phyloP scores from a whole-genome alignment of 2,888 invertebrate species.

The Acleris sparsana region DNA sequence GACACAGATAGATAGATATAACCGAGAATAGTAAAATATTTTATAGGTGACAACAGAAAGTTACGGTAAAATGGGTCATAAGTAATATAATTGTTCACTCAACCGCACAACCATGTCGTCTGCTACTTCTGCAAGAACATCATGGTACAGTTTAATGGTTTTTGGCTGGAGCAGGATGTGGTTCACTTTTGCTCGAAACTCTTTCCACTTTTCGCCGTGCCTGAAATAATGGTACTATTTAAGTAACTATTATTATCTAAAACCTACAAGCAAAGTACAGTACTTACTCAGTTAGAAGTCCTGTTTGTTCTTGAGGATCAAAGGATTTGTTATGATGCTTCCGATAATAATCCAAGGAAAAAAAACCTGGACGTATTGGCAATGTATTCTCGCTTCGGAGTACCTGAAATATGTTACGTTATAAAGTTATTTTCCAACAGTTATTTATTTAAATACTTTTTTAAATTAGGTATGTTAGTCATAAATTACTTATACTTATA shows the following conservation, averaged over 20 bases:
- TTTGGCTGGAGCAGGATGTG: constrained; percentile 89
- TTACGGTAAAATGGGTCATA: neutral
- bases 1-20: too few relatives aligned
- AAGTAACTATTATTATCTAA: neutral
- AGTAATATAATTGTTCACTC: constrained; percentile 11
- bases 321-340: constrained; percentile 45
- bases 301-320: constrained; percentile 40
- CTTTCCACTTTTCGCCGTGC: constrained; percentile 90
- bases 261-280: neutral
- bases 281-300: constrained; percentile 51
- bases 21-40: neutral
- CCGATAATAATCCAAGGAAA: constrained; percentile 57
- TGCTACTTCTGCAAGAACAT: constrained; percentile 86
- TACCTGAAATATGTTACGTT: constrained; percentile 44
- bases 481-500: too few relatives aligned
- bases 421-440: neutral
- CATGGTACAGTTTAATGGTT: constrained; percentile 86
- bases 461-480: neutral
- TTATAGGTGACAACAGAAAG: too few relatives aligned
- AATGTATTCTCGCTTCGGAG: constrained; percentile 57
- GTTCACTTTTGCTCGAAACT: constrained; percentile 89
- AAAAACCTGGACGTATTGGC: constrained; percentile 60
- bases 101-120: constrained; percentile 86
- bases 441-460: neutral
- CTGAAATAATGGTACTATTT: constrained; percentile 62